These are phyloP conservation scores for Drosophila pectinifera DNA, from an alignment of 1,140 invertebrate species.

Conservation along the genomic window DNA sequence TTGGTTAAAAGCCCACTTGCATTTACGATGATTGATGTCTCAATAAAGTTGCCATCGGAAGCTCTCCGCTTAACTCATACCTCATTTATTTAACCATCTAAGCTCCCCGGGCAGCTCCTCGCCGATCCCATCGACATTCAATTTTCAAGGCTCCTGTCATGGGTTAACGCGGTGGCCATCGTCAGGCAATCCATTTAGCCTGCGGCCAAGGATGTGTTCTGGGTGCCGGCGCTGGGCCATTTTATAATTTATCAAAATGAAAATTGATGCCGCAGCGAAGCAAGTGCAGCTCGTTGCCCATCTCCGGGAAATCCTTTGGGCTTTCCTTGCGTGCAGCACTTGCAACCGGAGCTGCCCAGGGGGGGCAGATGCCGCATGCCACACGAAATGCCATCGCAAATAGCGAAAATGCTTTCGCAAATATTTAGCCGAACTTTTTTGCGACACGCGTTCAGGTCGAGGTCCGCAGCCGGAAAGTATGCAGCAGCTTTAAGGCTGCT, in stretches of 20 bases:
- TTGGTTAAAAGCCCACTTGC: slow-evolving; percentile 15
- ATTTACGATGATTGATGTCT: slow-evolving; percentile 43
- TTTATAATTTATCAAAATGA: slow-evolving; percentile 84
- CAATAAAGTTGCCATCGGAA: slow-evolving; percentile 23
- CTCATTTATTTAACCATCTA: slow-evolving; percentile 33
- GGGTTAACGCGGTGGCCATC: slow-evolving; percentile 56
- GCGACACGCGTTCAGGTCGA: slow-evolving; percentile 64
- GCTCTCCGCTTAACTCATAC: slow-evolving; percentile 3
- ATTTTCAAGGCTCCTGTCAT: slow-evolving; percentile 45
- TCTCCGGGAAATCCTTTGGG: not conserved
- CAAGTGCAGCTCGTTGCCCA: slow-evolving; percentile 57
- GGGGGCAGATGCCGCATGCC: slow-evolving; percentile 52
- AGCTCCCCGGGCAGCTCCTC: slow-evolving; percentile 31
- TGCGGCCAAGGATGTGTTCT: slow-evolving; percentile 35
- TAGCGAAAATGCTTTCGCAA: slow-evolving; percentile 77
- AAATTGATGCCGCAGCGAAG: slow-evolving; percentile 70
- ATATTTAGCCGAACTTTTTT: slow-evolving; percentile 76
- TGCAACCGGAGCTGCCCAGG: slow-evolving; percentile 1
- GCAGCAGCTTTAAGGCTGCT: slow-evolving; percentile 52
- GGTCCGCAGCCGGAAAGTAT: slow-evolving; percentile 35
- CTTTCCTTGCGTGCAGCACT: slow-evolving; percentile 39
- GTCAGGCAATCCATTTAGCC: slow-evolving; percentile 68
- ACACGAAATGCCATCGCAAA: slow-evolving; percentile 76
- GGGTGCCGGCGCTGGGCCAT: slow-evolving; percentile 56
- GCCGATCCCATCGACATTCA: slow-evolving; percentile 27